Percentiles rank a stretch among this genome's conserved stretches.
These are phyloP conservation scores for Charaxes varanes DNA, from an alignment of 1,140 invertebrate species.

Conservation along the genomic window DNA sequence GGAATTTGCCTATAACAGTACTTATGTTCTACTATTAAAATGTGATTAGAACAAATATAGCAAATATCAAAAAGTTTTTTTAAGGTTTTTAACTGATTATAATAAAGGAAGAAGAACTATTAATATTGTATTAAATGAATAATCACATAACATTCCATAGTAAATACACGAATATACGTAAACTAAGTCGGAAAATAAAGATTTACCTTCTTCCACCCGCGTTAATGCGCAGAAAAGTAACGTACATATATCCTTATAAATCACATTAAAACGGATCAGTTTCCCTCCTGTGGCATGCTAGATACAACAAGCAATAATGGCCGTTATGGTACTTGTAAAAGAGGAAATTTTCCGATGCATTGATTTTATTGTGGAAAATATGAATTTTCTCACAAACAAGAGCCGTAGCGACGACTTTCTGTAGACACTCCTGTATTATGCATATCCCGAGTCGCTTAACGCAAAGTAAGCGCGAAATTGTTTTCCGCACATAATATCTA, in stretches of 20 bases:
- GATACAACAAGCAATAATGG: slow-evolving; percentile 41
- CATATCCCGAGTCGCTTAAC: slow-evolving; percentile 44
- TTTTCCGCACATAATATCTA: slow-evolving; percentile 24
- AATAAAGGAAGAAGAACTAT: too few relatives aligned
- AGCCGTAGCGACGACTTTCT: slow-evolving; percentile 48
- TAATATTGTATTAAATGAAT: too few relatives aligned
- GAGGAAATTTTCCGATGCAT: slow-evolving; percentile 45
- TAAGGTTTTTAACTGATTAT: too few relatives aligned
- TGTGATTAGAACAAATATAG: too few relatives aligned
- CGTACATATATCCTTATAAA: slow-evolving; percentile 36
- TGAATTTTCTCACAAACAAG: slow-evolving; percentile 55
- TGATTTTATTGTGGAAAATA: slow-evolving; percentile 38
- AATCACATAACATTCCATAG: too few relatives aligned
- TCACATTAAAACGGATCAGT: slow-evolving; percentile 42
- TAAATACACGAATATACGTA: too few relatives aligned
- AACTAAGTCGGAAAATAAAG: too few relatives aligned
- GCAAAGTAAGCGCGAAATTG: slow-evolving; percentile 63
- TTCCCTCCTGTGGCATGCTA: slow-evolving; percentile 28
- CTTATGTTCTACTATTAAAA: too few relatives aligned
- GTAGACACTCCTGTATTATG: slow-evolving; percentile 48
- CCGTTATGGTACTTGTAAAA: slow-evolving; percentile 31
- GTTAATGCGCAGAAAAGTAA: too few relatives aligned
- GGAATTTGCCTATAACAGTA: too few relatives aligned
- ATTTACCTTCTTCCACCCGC: too few relatives aligned
- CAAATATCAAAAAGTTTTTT: too few relatives aligned